Percentiles rank a stretch among this genome's conserved stretches.
phyloP scores from a whole-genome alignment of 1,140 invertebrate species.

The Drosophila triauraria region DNA sequence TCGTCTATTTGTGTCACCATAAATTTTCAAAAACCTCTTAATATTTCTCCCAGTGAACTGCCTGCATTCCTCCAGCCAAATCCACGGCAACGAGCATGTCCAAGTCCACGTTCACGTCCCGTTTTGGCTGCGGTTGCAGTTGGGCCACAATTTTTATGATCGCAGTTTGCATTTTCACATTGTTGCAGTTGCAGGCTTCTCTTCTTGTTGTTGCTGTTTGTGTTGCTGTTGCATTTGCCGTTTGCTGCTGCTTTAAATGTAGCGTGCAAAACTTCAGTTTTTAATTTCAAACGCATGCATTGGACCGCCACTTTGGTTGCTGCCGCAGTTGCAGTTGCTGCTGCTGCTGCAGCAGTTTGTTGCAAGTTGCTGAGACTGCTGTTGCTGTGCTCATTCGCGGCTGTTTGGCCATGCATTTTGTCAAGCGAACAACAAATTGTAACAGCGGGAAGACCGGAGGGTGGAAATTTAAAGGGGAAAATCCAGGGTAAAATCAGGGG shows the following conservation, averaged over 20 bases:
- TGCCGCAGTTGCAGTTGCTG: constrained; percentile 11
- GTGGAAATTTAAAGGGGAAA: background rate
- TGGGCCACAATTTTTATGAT: constrained; percentile 80
- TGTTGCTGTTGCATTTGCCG: constrained; percentile 47
- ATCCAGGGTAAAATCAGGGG: background rate
- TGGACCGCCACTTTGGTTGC: constrained; percentile 65
- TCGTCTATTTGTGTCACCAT: too few relatives aligned
- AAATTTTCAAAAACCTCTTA: background rate
- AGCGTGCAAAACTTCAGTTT: constrained; percentile 81
- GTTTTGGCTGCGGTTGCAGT: constrained; percentile 59
- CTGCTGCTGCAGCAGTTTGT: constrained; percentile 13
- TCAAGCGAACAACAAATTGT: constrained; percentile 63
- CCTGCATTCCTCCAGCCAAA: constrained; percentile 46
- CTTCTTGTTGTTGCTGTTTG: constrained; percentile 11
- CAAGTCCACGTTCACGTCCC: constrained; percentile 61
- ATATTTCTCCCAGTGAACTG: constrained; percentile 8
- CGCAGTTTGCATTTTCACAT: constrained; percentile 73
- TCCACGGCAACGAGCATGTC: constrained; percentile 51
- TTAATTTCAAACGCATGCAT: constrained; percentile 80
- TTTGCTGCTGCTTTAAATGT: constrained; percentile 78
- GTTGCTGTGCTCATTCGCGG: constrained; percentile 38
- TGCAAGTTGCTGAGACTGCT: constrained; percentile 6
- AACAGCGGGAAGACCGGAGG: constrained; percentile 6
- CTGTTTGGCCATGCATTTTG: constrained; percentile 67
- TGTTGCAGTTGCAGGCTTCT: constrained; percentile 54